Evolutionary conservation across 2,888 invertebrate species (phyloP), one percentile per base, ranked within the genome.

Genomic region (Scaptomyza tumidula): DNA sequence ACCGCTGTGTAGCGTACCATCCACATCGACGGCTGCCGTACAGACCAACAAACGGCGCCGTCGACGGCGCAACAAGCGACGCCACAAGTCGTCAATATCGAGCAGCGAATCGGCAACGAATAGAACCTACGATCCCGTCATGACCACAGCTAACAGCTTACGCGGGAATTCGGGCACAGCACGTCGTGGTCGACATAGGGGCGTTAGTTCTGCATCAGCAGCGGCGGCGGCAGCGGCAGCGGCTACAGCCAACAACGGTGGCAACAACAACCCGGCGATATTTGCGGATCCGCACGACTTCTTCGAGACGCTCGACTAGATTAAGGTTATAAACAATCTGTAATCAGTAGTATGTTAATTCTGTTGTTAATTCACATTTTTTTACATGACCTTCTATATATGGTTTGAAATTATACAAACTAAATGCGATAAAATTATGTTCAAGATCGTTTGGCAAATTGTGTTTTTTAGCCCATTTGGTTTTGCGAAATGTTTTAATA

Each of bases 251-350:
- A 35, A 55, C 24, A 58, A 68, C 50, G 53, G 60, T 44, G 70
- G 71, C 39, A 78, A 70, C 66, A 39, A 39, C 14, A 86, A 78
- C 48, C 77, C 81, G 41, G 73, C 71, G 56, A 68, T 80, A 66
- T 80, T 74, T 66, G 79, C 57, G 45, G 84, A 84, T 68, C 85
- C 86, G 66, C 75, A 72, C 52, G 85, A 87, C 69, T 87, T 65
- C 45, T 86, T 85, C 58, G 87, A 87, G 72, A 80, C 85, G 64
- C 85, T 84, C 72, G 84, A 87, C 66, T 87, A 87, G 78, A 59
- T 82, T 87, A 75, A 58, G 71, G 64, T 56, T 45, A 54, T 29
- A 39, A 60, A 35, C 46, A 56, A 75, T 57, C 71, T 71, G 58
- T 62, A 75, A 76, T 71, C 75, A 57, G 59, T 63, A 71, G 67